These are phyloP conservation scores for Nesoenas mayeri DNA, from an alignment of 2,113 vertebrate species.

Conservation along the genomic window DNA sequence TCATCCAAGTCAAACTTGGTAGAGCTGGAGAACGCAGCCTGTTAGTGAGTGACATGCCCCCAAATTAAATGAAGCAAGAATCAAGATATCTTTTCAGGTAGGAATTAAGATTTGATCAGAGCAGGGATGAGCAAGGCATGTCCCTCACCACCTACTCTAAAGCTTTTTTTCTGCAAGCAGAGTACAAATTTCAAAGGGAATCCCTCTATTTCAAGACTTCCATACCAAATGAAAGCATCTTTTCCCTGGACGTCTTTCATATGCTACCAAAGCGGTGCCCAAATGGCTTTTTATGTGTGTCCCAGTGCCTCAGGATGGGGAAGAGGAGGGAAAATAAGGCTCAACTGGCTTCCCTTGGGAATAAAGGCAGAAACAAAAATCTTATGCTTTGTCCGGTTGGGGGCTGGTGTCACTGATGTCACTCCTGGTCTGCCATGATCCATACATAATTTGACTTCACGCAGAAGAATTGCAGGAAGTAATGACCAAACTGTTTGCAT, in stretches of 20 bases:
- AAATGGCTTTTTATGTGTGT: neutral
- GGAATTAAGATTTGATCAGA: constrained; percentile 3
- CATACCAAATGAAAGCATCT: neutral
- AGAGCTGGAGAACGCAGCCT: neutral
- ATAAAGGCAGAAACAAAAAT: neutral
- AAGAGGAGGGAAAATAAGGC: neutral
- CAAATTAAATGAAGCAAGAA: neutral
- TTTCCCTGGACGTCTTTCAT: neutral
- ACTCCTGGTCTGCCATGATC: neutral
- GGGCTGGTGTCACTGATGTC: neutral
- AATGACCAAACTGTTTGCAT: constrained; percentile 9
- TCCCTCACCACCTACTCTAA: neutral
- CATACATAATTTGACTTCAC: neutral
- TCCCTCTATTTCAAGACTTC: neutral
- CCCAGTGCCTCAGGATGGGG: neutral
- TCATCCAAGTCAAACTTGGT: neutral
- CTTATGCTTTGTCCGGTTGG: neutral
- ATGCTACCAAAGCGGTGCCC: neutral
- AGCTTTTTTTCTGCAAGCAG: neutral
- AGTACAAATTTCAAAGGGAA: neutral
- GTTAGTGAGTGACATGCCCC: neutral
- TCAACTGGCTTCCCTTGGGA: neutral
- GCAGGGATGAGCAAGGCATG: neutral
- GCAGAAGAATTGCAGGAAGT: constrained; percentile 24
- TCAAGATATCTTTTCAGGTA: neutral